Conservation (phyloP, 2,113 vertebrate species). For the Labeo rohita region DNA sequence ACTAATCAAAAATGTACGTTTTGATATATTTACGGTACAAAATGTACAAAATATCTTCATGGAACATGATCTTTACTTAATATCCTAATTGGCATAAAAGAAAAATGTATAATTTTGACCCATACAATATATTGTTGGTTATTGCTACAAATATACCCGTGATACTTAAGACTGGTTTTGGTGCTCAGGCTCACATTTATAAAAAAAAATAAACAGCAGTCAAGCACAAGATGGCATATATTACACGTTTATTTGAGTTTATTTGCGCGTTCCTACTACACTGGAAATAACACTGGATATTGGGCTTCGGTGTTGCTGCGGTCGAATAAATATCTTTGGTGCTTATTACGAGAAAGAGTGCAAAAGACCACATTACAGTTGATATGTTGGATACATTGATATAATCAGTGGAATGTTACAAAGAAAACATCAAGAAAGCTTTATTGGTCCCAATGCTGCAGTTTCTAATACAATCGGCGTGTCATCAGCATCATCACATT, state of each 20-base stretch:
- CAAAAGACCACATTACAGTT: slow-evolving; percentile 60
- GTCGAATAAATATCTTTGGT: slow-evolving; percentile 70
- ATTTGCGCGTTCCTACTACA: neutral
- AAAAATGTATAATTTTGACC: too few relatives aligned
- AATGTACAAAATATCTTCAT: too few relatives aligned
- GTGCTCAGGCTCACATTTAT: too few relatives aligned
- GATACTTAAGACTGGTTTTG: too few relatives aligned
- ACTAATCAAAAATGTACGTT: too few relatives aligned
- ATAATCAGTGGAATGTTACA: slow-evolving; percentile 14
- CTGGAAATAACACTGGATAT: slow-evolving; percentile 20
- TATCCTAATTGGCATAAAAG: too few relatives aligned
- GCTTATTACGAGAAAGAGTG: slow-evolving; percentile 62
- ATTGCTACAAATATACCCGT: too few relatives aligned
- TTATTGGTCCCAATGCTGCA: neutral
- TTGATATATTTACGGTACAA: too few relatives aligned
- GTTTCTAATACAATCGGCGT: neutral
- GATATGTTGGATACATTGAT: slow-evolving; percentile 39
- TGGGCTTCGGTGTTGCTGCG: slow-evolving; percentile 36
- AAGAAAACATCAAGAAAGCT: neutral
- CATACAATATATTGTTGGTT: too few relatives aligned
- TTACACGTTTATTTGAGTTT: slow-evolving; percentile 39
- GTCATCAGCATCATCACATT: neutral
- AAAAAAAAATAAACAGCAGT: neutral
- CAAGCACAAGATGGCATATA: neutral
- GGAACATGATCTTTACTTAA: too few relatives aligned